These are phyloP conservation scores for Caretta caretta DNA, from an alignment of 2,113 vertebrate species.

Conservation along the genomic window DNA sequence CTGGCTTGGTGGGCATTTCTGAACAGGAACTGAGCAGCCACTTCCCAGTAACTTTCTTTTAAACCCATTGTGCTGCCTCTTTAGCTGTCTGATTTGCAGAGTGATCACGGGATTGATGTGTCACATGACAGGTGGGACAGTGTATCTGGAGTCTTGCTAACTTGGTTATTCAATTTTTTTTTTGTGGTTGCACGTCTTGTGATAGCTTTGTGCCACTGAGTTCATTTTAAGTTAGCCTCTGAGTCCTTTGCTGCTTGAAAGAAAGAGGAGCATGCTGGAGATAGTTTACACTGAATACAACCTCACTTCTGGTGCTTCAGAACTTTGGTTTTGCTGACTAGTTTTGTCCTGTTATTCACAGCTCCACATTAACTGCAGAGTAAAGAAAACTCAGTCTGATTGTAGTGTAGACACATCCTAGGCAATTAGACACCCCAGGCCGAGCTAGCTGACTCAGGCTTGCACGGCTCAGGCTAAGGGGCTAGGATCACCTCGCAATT, in stretches of 20 bases:
- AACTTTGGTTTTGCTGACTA: background rate
- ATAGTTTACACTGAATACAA: accelerated
- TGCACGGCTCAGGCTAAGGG: background rate
- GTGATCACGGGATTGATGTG: background rate
- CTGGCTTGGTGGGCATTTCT: background rate
- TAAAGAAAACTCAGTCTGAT: background rate
- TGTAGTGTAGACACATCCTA: too few relatives aligned
- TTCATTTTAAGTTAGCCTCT: background rate
- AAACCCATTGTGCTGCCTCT: background rate
- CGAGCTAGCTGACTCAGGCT: background rate
- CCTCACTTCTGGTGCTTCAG: background rate
- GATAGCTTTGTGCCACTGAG: background rate
- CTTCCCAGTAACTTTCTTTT: too few relatives aligned
- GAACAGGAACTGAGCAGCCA: background rate
- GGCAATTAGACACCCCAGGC: background rate
- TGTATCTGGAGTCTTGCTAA: background rate
- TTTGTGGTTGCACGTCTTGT: background rate
- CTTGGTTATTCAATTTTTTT: too few relatives aligned
- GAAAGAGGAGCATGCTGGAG: background rate
- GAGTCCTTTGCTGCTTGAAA: background rate
- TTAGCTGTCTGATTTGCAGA: background rate
- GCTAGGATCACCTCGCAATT: background rate
- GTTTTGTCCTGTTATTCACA: background rate
- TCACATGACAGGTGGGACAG: accelerated
- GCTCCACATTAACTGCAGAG: background rate